Evolutionary conservation across 2,113 vertebrate genomes (phyloP).

Genomic region (Isurus oxyrinchus): DNA sequence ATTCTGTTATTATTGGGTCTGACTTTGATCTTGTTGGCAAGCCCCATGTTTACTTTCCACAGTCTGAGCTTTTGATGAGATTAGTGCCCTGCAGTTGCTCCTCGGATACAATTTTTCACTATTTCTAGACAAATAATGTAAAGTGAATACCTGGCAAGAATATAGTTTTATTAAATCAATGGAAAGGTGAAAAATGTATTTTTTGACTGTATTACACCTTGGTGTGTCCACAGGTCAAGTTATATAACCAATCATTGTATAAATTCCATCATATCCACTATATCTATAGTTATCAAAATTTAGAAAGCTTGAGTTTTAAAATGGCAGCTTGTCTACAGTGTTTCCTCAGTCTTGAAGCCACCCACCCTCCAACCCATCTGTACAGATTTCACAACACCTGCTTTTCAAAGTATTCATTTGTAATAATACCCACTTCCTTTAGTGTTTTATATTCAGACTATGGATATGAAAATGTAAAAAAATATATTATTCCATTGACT

Average conservation of each 20-base stretch:
- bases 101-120: background rate
- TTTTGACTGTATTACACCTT: background rate
- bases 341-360: background rate
- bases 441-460: background rate
- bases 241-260: background rate
- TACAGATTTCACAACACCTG: background rate
- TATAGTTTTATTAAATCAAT: background rate
- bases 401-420: background rate
- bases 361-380: background rate
- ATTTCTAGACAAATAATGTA: background rate
- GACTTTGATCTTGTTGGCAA: conserved; percentile 9
- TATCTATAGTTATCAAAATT: background rate
- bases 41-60: background rate
- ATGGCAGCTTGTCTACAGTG: background rate
- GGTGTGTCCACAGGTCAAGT: background rate
- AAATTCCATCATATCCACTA: background rate
- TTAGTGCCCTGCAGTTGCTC: background rate
- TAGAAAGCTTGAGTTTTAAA: background rate
- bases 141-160: background rate
- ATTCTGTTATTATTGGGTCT: conserved; percentile 18
- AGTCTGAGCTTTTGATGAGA: background rate
- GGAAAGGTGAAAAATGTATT: background rate
- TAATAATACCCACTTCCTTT: background rate
- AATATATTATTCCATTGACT: background rate
- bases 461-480: background rate